Conservation (phyloP, 2,797 vertebrate genomes). For the Cirrhinus mrigala region DNA sequence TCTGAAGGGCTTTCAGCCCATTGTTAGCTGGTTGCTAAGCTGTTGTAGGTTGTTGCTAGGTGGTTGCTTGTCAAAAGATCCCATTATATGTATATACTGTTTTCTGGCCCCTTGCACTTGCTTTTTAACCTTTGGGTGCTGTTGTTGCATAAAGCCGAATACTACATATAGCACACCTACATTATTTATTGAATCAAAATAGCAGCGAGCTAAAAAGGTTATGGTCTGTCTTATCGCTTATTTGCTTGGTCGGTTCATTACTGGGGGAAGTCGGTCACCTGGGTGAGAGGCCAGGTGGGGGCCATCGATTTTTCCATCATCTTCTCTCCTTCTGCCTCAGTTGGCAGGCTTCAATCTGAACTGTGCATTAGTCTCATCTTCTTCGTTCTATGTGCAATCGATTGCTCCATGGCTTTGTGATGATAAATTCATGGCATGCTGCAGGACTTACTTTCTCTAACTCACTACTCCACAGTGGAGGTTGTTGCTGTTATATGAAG, state of each 20-base stretch:
- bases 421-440: slow-evolving; percentile 71
- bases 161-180: background rate
- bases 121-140: background rate
- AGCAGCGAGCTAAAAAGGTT: slow-evolving; percentile 21
- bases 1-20: background rate
- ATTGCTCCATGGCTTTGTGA: slow-evolving; percentile 66
- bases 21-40: background rate
- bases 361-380: slow-evolving; percentile 71
- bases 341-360: slow-evolving; percentile 61
- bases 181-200: slow-evolving; percentile 7
- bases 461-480: slow-evolving; percentile 30
- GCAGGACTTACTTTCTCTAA: slow-evolving; percentile 52
- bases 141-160: background rate
- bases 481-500: slow-evolving; percentile 37
- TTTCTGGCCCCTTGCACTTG: background rate
- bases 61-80: background rate
- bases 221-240: slow-evolving; percentile 26
- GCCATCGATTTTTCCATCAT: slow-evolving; percentile 58
- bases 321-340: slow-evolving; percentile 57
- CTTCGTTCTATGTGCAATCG: slow-evolving; percentile 67
- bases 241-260: slow-evolving; percentile 45
- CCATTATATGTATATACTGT: background rate
- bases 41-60: background rate
- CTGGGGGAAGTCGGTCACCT: slow-evolving; percentile 58
- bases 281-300: slow-evolving; percentile 42